Conservation (phyloP, 2,113 vertebrate species). For the Proterorhinus semilunaris region DNA sequence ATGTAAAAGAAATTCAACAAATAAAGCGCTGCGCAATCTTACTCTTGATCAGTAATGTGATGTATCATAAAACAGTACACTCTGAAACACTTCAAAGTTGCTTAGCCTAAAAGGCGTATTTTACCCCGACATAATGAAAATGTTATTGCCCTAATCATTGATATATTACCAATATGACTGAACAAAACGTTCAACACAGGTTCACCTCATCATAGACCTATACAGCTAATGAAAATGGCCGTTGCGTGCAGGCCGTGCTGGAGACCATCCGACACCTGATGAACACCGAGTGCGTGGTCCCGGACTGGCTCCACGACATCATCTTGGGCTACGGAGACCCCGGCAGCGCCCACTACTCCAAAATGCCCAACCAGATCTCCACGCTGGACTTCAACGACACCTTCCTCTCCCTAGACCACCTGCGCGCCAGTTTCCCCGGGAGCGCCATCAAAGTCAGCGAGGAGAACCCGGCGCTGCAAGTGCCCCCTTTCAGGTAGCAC, state of each 20-base stretch:
- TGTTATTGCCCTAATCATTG: too few species aligned
- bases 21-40: too few species aligned
- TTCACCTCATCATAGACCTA: too few species aligned
- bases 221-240: not conserved
- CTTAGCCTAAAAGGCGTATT: too few species aligned
- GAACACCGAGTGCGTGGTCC: constrained; percentile 98
- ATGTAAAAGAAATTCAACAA: too few species aligned
- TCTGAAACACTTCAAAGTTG: too few species aligned
- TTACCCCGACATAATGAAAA: too few species aligned
- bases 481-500: constrained; percentile 92
- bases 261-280: constrained; percentile 98
- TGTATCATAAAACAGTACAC: too few species aligned
- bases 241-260: constrained; percentile 85
- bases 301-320: constrained; percentile 97
- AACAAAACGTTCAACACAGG: too few species aligned
- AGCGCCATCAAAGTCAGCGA: constrained; percentile 84
- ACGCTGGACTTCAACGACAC: constrained; percentile 97
- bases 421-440: constrained; percentile 89
- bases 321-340: constrained; percentile 97
- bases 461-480: constrained; percentile 84
- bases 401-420: constrained; percentile 92
- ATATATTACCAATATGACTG: too few species aligned
- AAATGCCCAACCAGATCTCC: constrained; percentile 98
- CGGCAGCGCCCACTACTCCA: constrained; percentile 96
- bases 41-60: too few species aligned